Conservation (phyloP, 1,140 invertebrate species). For the Druon quercuslanigerum region DNA sequence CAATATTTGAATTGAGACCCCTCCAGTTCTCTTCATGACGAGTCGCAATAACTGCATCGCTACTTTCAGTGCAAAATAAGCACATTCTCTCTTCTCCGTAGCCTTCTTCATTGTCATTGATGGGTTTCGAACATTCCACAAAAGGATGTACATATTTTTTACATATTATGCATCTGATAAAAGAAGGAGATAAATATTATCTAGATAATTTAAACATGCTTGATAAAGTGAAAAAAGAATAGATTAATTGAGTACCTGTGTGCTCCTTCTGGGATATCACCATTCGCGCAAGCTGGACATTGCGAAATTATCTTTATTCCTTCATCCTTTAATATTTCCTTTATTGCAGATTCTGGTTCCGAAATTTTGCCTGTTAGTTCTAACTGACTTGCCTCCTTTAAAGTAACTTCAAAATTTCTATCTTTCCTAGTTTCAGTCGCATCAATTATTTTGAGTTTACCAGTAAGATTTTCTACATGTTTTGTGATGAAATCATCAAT, state of each 20-base stretch:
- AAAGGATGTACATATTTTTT: constrained; percentile 24
- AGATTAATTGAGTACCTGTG: neutral
- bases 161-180: constrained; percentile 19
- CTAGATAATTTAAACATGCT: neutral
- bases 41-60: neutral
- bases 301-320: neutral
- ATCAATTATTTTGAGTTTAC: neutral
- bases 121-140: neutral
- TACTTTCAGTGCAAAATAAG: neutral
- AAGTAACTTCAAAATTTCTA: too few species aligned
- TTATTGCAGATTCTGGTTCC: neutral
- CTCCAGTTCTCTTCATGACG: neutral
- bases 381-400: too few species aligned
- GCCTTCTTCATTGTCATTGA: constrained; percentile 23
- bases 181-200: neutral
- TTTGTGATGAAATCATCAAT: too few species aligned
- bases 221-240: neutral
- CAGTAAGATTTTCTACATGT: neutral
- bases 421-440: neutral
- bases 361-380: too few species aligned
- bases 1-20: neutral
- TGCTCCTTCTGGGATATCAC: too few species aligned
- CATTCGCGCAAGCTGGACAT: too few species aligned
- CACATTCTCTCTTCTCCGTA: constrained; percentile 29
- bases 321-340: neutral